Evolutionary conservation across 2,888 invertebrate species (phyloP), one percentile per base, ranked within the genome.

Genomic region (Platycnemis pennipes): DNA sequence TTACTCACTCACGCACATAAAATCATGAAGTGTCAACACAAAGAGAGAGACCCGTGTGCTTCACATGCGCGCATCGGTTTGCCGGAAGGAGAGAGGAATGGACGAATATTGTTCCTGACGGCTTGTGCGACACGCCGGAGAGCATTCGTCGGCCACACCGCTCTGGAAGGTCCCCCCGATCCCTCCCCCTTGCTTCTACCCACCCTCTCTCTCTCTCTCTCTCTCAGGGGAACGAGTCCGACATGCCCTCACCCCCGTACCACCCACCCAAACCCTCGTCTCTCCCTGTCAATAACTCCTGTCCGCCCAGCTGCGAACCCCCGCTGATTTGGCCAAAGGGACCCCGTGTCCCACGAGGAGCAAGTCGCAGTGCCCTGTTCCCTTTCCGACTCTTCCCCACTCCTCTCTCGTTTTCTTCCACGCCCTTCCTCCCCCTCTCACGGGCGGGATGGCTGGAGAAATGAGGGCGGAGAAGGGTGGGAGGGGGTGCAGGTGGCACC

Each of bases 251-350:
- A 53, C 16, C 53, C 53, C 22, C 63, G 26, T 63, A 31, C 31
- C 19, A 31, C 31, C n/a, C 37, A 22, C 77, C 69, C 69, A 8
- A 77, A 63, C 77, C 77, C 77, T 77, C 77, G 77, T 77, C 77
- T 37, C 77, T 8, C 77, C 77, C 31, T 77, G 77, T 77, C 77
- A 77, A 77, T 77, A 77, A 77, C 77, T 16, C 77, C 77, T 77
- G 77, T 77, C 37, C 37, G 77, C 77, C 77, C 77, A 77, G 77
- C 77, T 77, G 77, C 77, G 77, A 11, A n/a, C 37, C 77, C 77
- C 37, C 16, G 37, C 77, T 77, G 77, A 77, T 37, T 37, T 26
- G 77, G 77, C 77, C 77, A 8, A 37, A 37, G 26, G 77, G 37
- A 37, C 77, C 22, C 77, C 77, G 77, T 26, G 63, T 77, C 77